A percentile compares a stretch with the other conserved stretches of the same genome.
Conservation (phyloP, 1,140 invertebrate species). For the Akabosia matsudoensis region DNA sequence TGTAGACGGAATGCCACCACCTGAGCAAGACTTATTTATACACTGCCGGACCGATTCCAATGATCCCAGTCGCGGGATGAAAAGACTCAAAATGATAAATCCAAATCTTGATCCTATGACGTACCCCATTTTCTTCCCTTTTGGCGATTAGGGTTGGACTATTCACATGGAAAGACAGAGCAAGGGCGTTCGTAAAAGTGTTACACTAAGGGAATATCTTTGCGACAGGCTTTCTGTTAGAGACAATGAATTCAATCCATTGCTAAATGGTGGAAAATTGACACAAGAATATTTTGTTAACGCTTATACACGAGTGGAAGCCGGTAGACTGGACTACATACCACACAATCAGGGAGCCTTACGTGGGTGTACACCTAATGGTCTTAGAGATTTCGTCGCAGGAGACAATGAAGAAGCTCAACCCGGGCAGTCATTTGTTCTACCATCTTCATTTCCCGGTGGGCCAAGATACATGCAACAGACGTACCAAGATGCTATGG, state of each 20-base stretch:
- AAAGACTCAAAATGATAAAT: not conserved
- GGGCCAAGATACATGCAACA: constrained; percentile 46
- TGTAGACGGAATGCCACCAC: constrained; percentile 36
- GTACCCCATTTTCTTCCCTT: constrained; percentile 29
- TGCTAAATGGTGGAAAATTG: constrained; percentile 17
- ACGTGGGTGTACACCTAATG: constrained; percentile 28
- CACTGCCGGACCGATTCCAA: not conserved
- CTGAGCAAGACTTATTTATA: constrained; percentile 29
- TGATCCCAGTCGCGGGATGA: not conserved
- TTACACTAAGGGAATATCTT: not conserved
- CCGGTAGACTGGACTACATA: constrained; percentile 43
- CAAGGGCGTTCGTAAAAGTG: not conserved
- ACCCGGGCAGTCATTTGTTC: constrained; percentile 36
- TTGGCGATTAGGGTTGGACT: constrained; percentile 13
- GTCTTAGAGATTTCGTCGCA: constrained; percentile 28
- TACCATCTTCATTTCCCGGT: constrained; percentile 45
- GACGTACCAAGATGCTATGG: constrained; percentile 50
- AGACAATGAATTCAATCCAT: not conserved
- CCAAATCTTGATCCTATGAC: constrained; percentile 22
- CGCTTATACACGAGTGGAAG: constrained; percentile 45
- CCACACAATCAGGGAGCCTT: constrained; percentile 29
- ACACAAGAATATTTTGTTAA: constrained; percentile 48
- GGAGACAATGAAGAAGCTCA: not conserved
- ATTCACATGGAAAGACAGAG: constrained; percentile 46
- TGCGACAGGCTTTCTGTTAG: constrained; percentile 12